phyloP scores from a whole-genome alignment of 2,888 invertebrate genomes.

The Oligia fasciuncula region DNA sequence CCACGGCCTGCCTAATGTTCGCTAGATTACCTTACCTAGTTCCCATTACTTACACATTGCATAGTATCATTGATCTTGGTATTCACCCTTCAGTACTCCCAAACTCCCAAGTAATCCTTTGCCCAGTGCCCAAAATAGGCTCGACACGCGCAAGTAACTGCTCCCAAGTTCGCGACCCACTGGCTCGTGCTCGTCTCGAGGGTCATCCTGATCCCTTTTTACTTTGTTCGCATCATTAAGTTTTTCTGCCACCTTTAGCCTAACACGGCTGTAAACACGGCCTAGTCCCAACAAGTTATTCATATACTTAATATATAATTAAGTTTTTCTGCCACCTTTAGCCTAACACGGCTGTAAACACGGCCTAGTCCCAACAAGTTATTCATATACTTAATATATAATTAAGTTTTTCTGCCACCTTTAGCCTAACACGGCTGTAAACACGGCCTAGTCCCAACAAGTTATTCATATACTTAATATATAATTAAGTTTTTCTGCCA shows the following conservation, averaged over 20 bases:
- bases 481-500: slow-evolving; percentile 56
- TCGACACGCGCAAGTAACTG: not conserved
- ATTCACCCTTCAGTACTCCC: slow-evolving; percentile 7
- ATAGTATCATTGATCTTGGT: slow-evolving; percentile 9
- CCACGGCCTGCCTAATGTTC: not conserved
- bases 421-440: slow-evolving; percentile 21
- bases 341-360: slow-evolving; percentile 14
- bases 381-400: not conserved
- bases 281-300: not conserved
- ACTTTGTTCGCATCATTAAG: slow-evolving; percentile 62
- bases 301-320: slow-evolving; percentile 3
- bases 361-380: not conserved
- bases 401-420: slow-evolving; percentile 54
- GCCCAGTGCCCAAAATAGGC: slow-evolving; percentile 37
- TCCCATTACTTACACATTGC: not conserved
- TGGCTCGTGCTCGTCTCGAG: slow-evolving; percentile 57
- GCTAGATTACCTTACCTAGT: slow-evolving; percentile 4
- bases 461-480: not conserved
- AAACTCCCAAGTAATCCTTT: not conserved
- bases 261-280: slow-evolving; percentile 14
- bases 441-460: not conserved
- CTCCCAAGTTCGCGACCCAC: slow-evolving; percentile 56
- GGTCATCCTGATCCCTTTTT: slow-evolving; percentile 61
- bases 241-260: slow-evolving; percentile 48
- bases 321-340: slow-evolving; percentile 50